phyloP scores from a whole-genome alignment of 2,797 vertebrate genomes.

The Urophycis tenuis region DNA sequence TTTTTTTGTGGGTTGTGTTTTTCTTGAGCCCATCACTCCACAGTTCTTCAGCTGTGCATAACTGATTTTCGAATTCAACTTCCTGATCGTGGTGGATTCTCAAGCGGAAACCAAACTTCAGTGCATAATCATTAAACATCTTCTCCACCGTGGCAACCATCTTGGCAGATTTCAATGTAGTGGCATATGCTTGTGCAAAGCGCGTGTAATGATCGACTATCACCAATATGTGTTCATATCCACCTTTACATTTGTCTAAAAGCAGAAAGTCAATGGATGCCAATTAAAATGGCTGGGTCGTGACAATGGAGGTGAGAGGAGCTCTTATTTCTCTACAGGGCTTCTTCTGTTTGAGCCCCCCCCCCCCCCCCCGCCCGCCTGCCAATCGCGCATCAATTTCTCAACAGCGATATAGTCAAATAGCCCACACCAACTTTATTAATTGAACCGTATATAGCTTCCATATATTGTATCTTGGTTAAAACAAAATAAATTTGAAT shows the following conservation, averaged over 20 bases:
- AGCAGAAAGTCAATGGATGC: not conserved
- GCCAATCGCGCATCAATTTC: too few relatives aligned
- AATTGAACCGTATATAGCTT: too few relatives aligned
- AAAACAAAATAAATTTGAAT: too few relatives aligned
- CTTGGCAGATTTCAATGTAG: not conserved
- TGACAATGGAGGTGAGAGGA: not conserved
- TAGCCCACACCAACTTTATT: too few relatives aligned
- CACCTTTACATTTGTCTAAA: not conserved
- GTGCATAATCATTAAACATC: not conserved
- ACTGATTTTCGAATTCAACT: not conserved
- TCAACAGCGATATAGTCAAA: too few relatives aligned
- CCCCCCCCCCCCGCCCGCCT: too few relatives aligned
- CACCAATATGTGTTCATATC: not conserved
- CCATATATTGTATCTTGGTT: too few relatives aligned
- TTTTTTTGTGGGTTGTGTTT: too few relatives aligned
- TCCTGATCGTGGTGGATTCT: not conserved
- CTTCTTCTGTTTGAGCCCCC: constrained; percentile 3
- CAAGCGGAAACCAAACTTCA: not conserved
- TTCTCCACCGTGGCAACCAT: not conserved
- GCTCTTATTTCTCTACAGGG: not conserved
- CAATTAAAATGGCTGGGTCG: not conserved
- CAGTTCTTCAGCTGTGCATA: not conserved
- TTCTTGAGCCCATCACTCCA: not conserved
- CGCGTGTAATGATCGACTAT: not conserved
- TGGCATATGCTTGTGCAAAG: not conserved